Evolutionary conservation across 2,797 vertebrate genomes (phyloP).

Genomic region (Rhinophrynus dorsalis): DNA sequence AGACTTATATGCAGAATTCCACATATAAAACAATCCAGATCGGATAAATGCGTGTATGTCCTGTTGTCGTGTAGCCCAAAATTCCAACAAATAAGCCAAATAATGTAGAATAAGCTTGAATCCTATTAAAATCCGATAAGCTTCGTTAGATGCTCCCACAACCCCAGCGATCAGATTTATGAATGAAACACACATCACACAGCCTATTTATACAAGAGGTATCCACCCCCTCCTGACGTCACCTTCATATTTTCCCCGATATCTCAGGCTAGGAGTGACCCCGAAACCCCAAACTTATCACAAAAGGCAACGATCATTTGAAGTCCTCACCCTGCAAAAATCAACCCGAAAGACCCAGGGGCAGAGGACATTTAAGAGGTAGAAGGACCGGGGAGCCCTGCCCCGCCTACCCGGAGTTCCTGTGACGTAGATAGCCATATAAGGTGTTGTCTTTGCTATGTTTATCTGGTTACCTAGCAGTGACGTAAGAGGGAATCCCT

Average conservation of each 20-base stretch:
- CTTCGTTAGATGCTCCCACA: slow-evolving; percentile 48
- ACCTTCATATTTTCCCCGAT: slow-evolving; percentile 12
- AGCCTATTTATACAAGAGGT: slow-evolving; percentile 61
- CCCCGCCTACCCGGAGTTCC: slow-evolving; percentile 85
- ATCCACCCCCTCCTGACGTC: slow-evolving; percentile 60
- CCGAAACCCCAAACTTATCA: not conserved
- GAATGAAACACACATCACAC: slow-evolving; percentile 78
- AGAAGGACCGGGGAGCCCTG: slow-evolving; percentile 60
- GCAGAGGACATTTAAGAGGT: slow-evolving; percentile 55
- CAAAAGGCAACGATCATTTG: not conserved
- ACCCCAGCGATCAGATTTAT: slow-evolving; percentile 77
- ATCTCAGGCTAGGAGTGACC: not conserved
- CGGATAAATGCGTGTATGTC: not conserved
- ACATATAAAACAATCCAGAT: not conserved
- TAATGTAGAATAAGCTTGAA: not conserved
- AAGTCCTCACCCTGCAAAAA: not conserved
- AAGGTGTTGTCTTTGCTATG: slow-evolving; percentile 80
- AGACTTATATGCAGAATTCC: not conserved
- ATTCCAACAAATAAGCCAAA: not conserved
- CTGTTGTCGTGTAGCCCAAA: not conserved
- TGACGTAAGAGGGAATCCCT: slow-evolving; percentile 98
- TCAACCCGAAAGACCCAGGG: not conserved
- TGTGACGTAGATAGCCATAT: slow-evolving; percentile 98
- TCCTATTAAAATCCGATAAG: slow-evolving; percentile 44
- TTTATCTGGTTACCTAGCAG: slow-evolving; percentile 98